Conservation (phyloP, 2,888 invertebrate genomes). For the Agrotis puta region DNA sequence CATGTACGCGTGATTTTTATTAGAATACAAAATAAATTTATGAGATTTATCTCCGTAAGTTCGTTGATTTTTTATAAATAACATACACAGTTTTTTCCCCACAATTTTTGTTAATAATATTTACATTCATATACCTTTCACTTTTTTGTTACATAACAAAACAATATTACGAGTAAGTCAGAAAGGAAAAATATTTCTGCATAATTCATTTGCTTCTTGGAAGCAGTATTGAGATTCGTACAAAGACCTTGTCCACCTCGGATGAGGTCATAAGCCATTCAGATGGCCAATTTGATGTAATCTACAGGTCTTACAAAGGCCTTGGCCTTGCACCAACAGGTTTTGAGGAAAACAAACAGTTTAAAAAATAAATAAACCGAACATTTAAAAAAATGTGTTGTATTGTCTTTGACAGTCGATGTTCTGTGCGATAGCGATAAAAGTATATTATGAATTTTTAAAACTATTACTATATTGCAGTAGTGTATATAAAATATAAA, state of each 20-base stretch:
- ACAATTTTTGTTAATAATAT: too few species aligned
- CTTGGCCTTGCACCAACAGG: slow-evolving; percentile 45
- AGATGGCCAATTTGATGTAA: slow-evolving; percentile 35
- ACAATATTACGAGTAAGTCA: neutral
- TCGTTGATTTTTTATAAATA: too few species aligned
- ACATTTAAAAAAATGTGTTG: too few species aligned
- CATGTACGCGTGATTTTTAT: too few species aligned
- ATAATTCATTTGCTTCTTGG: neutral
- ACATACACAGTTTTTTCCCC: too few species aligned
- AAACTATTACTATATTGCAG: too few species aligned
- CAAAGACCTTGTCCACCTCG: slow-evolving; percentile 16
- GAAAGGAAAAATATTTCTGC: neutral
- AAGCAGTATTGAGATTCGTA: neutral
- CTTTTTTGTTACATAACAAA: neutral
- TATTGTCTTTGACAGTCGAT: neutral
- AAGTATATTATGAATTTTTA: too few species aligned
- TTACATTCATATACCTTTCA: neutral
- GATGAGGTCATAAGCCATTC: slow-evolving; percentile 30
- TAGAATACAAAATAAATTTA: too few species aligned
- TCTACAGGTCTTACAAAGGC: slow-evolving; percentile 27
- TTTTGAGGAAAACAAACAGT: slow-evolving; percentile 42
- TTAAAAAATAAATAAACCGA: neutral
- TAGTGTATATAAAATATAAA: too few species aligned
- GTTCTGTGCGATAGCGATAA: neutral
- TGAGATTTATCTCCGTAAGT: too few species aligned